Evolutionary conservation across 2,888 invertebrate species (phyloP), one percentile per base, ranked within the genome.

Genomic region (Papilio gigon): DNA sequence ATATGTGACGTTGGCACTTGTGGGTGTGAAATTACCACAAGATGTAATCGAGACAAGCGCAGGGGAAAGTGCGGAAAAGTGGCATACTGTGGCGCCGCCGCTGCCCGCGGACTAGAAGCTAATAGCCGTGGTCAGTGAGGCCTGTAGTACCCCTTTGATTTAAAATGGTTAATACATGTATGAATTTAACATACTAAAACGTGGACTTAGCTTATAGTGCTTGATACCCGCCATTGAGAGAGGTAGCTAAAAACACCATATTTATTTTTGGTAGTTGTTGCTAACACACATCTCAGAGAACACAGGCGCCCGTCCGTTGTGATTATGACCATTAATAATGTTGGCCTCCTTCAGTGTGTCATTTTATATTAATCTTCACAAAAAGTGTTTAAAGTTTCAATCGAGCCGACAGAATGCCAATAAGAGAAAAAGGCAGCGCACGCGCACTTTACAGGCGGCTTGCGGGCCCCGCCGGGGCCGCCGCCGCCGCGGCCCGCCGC

Each of bases 1-100:
- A 6, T 20, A 47, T 20, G 9, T 44, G 20, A 47, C 47, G 20
- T 22, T 22, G 47, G 20, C 11, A 12, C 47, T 47, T 47, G 47
- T 47, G 22, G 0, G 8, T 17, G 30, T 30, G 53, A 56, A 56
- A 56, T 56, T 30, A 56, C 30, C 17, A 14, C 27, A 27, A 35
- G 33, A 5, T 59, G 58, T 59, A 65, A 65, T 44, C 30, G 44
- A 59, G 22, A 66, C n/a, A 14, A 35, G 27, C 9, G 33, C 14
- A 35, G 47, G 33, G 25, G 66, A 60, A 66, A 60, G 66, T 66
- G 37, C 35, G 50, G 60, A 60, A 50, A 66, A 50, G 66, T 33
- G 22, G 27, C 6, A 17, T 50, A 25, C n/a, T 30, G 30, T 30
- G n/a, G 9, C 27, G 27, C 14, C 30, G 30, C 11, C 35, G 42